Evolutionary conservation across 2,888 invertebrate genomes (phyloP), one percentile per base, ranked within the genome.

Genomic region (Carcina quercana): DNA sequence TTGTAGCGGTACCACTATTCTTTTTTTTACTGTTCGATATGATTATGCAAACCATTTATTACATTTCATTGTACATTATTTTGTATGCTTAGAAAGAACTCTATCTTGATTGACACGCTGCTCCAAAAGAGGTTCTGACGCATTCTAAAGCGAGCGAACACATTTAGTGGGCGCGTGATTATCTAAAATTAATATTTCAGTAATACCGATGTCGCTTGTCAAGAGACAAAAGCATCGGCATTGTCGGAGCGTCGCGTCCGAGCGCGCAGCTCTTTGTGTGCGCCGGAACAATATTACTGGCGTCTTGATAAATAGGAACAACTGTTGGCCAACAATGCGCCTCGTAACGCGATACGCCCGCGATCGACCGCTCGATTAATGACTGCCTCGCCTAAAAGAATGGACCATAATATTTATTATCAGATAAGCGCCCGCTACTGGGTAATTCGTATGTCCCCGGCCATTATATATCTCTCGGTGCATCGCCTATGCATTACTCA

Each of bases 401-500:
- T 80, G 78, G 76, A 67, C 73, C 64, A 73, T 72, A 79, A 82
- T 82, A 82, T 83, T 82, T 82, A 80, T 82, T 79, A 83, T 83
- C 79, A 72, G 83, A 83, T 83, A 80, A 75, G 69, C 64, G 62
- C 37, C 55, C 60, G 82, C 83, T 83, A 83, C 83, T 59, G 82
- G 75, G 70, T 71, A 74, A 80, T 79, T 74, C 76, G 72, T 75
- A 66, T 76, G 79, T 76, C 75, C 61, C 68, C 55, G 53, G 56
- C 72, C 70, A 78, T 78, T 76, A 71, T 74, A 72, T 70, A 50
- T 55, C 53, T 54, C 61, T 58, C 59, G 50, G 57, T 64, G 70
- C 68, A 68, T 69, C 63, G 64, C 53, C 70, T 67, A 62, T 71
- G 71, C 78, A 82, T 82, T 80, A 80, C 71, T 83, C 79, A 82